Conservation (phyloP, 2,113 vertebrate genomes). For the Parotia lawesii region DNA sequence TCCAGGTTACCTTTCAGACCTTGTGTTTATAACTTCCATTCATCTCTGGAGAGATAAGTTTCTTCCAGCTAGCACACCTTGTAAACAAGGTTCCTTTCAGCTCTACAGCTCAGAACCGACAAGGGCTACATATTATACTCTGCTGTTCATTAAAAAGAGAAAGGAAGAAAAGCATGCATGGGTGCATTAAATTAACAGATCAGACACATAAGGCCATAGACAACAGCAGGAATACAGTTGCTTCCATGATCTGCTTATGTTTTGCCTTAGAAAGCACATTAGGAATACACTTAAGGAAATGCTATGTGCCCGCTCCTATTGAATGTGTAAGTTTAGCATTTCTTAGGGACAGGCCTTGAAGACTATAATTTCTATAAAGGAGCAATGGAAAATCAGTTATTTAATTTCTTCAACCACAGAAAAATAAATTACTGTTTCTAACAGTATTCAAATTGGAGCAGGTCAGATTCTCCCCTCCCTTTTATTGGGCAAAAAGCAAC, state of each 20-base stretch:
- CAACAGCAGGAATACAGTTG: neutral
- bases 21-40: neutral
- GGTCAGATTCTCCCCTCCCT: neutral
- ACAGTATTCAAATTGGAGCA: neutral
- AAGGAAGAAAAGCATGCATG: neutral
- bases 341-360: neutral
- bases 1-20: neutral
- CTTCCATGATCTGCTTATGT: neutral
- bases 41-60: neutral
- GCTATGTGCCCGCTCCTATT: neutral
- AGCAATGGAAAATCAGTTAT: neutral
- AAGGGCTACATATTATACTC: neutral
- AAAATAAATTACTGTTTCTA: neutral
- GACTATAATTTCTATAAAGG: neutral
- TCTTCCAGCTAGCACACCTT: neutral
- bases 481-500: neutral
- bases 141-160: neutral
- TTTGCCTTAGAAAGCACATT: neutral
- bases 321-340: neutral
- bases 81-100: neutral
- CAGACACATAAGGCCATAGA: neutral
- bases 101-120: neutral
- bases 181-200: neutral
- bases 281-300: neutral
- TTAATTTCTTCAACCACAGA: neutral